These are phyloP conservation scores for Calliphora vicina DNA, from an alignment of 1,140 invertebrate genomes.

Conservation along the genomic window DNA sequence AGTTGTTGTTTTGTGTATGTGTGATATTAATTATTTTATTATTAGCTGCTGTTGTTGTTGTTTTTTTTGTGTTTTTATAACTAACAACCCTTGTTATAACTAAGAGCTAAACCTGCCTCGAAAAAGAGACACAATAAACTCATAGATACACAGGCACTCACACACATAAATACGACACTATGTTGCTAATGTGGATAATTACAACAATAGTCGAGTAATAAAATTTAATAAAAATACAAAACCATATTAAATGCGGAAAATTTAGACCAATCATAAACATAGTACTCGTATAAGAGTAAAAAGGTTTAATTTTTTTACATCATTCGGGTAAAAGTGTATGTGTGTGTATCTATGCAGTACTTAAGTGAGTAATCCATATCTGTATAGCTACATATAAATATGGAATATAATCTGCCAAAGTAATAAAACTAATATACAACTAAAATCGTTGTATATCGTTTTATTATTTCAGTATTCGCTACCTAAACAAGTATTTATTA, in stretches of 20 bases:
- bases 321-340: neutral
- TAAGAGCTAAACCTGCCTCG: neutral
- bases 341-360: neutral
- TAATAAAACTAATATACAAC: neutral
- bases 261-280: conserved; percentile 38
- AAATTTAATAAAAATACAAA: neutral
- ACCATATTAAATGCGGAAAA: neutral
- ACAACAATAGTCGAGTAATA: neutral
- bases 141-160: neutral
- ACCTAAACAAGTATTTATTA: neutral
- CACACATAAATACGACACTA: neutral
- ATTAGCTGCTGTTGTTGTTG: neutral
- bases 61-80: too few species aligned
- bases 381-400: neutral
- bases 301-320: neutral
- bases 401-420: neutral
- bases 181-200: neutral
- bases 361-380: neutral
- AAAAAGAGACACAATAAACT: neutral
- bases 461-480: neutral
- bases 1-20: neutral
- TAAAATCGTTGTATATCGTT: neutral
- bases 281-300: neutral
- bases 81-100: conserved; percentile 7
- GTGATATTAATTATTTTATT: conserved; percentile 24